Conservation (phyloP, 2,888 invertebrate species). For the Glaucopsyche alexis region DNA sequence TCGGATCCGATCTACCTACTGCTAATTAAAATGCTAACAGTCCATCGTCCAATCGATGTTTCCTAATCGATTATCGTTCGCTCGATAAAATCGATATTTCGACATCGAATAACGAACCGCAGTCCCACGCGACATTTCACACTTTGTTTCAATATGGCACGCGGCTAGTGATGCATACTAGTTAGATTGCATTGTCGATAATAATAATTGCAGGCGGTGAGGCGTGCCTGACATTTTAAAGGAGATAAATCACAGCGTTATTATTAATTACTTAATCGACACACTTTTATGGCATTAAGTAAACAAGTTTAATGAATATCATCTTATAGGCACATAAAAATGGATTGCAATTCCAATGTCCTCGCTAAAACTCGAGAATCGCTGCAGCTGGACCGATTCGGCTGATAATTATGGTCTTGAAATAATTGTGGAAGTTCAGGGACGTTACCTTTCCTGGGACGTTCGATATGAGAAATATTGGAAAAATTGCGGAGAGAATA, state of each 20-base stretch:
- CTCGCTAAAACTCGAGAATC: too few species aligned
- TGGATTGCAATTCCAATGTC: too few species aligned
- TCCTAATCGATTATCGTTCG: neutral
- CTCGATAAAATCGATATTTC: neutral
- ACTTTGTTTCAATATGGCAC: conserved; percentile 14
- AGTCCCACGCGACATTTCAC: conserved; percentile 10
- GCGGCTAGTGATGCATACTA: conserved; percentile 12
- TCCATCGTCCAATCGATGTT: neutral
- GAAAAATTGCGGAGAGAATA: too few species aligned
- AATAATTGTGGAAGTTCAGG: too few species aligned
- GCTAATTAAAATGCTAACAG: neutral
- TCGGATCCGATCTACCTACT: neutral
- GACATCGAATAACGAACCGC: neutral
- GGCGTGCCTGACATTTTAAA: conserved; percentile 21
- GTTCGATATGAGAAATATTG: too few species aligned
- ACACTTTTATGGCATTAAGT: conserved; percentile 11
- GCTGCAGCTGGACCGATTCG: too few species aligned
- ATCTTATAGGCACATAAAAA: neutral
- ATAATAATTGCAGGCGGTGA: conserved; percentile 13
- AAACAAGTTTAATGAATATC: neutral
- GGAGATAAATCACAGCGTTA: conserved; percentile 16
- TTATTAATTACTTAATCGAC: conserved; percentile 20
- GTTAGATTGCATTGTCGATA: conserved; percentile 21
- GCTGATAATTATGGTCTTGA: too few species aligned
- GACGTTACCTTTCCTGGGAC: too few species aligned